Base-by-base conservation (phyloP, 2,888 invertebrate genomes). In the Campopleginae sp. region DNA sequence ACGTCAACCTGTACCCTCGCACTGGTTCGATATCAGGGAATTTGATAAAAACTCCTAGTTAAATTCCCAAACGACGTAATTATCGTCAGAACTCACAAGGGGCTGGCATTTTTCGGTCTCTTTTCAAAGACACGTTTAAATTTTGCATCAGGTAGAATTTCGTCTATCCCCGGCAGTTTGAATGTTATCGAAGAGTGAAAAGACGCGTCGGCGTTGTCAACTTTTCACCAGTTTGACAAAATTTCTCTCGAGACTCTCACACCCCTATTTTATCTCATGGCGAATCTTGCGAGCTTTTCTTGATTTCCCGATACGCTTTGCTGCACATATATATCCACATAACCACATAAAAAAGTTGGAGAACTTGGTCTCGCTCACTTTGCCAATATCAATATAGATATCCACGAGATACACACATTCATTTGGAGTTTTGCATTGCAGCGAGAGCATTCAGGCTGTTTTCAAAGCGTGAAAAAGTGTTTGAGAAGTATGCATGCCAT, bases 281-380 rank as follows among this genome's bases (percentile, higher is more conserved):
- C 42, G 33, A 58, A 31, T 54, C 68, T 54, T 4, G 63, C 54
- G 48, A 70, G 75, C 33, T 68, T 54, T 46, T 48, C 82, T 58
- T 85, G 85, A 82, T 85, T 85, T 85, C 66, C 75, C 85, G 76
- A 85, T 80, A 82, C 85, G 66, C 42, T 68, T 68, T 58, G 66
- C 51, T 63, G 42, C 48, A 27, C 12, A 48, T 31, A 31, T 19
- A 46, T 48, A 77, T 12, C 23, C 7, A 14, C 14, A 58, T 27
- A 58, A 58, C 27, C 58, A 58, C 58, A 27, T 23, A 27, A 31
- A 72, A 38, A 80, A 51, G 19, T 65, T 63, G 17, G 31, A 48
- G 19, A 72, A 72, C 79, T 80, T 63, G 33, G 46, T 46, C 44
- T 79, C n/a, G 23, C 63, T 61, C 79, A 48, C 70, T 38, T 71